Evolutionary conservation across 1,140 invertebrate species (phyloP), one percentile per base, ranked within the genome.

Genomic region (Gryllus bimaculatus): DNA sequence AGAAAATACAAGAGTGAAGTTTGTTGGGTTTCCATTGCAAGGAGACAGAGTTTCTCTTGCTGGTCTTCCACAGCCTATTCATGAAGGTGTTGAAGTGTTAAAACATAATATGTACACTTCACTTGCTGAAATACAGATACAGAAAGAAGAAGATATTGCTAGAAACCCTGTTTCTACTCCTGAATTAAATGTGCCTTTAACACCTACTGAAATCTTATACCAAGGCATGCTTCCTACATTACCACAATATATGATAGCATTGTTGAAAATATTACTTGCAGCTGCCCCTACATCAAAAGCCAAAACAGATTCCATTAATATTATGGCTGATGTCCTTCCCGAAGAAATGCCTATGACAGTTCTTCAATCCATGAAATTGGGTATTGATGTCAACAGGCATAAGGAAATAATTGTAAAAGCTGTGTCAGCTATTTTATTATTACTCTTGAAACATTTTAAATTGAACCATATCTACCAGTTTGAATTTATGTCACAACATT

Each of bases 381-480:
- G 96, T 47, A 95, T 98, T 81, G 98, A 99, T 89, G 95, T 99
- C 8, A 98, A 98, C 84, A 90, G 98, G 49, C 98, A 99, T 85
- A 99, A 99, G 85, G 97, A 99, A 89, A 97, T 99, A 73, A 97
- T 99, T 81, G 96, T 99, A 0, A 99, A 99, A 89, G 94, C 97
- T 13, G 95, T 99, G 0, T 98, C 97, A 73, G 96, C 94, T 7
- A 96, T 99, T 80, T 88, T 99, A 74, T 86, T 99, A 76, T 87
- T 99, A 12, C 88, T 99, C 66, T 87, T 99, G 75, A 99, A 99
- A 86, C 98, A 99, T 87, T 97, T 99, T 82, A 99, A 99, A 88
- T 88, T 99, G n/a, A 99, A 99, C 88, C 98, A 99, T 86, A 90
- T 99, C 15, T 99, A 99, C 86, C 96, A 99, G 87, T 99, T 99